phyloP scores from a whole-genome alignment of 2,113 vertebrate genomes.

The Callospermophilus lateralis region DNA sequence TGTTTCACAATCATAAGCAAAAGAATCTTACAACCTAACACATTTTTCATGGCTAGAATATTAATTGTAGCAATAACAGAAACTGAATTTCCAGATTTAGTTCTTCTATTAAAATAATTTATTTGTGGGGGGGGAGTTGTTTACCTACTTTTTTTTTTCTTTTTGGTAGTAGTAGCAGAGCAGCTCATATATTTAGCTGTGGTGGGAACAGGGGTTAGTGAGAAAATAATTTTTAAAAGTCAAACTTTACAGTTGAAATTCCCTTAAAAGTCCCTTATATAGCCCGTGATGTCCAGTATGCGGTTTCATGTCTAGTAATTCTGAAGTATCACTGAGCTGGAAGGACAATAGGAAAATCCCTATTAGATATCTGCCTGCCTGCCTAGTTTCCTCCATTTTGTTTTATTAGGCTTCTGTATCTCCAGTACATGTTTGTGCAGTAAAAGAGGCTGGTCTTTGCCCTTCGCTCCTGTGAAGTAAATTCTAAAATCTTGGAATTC shows the following conservation, averaged over 20 bases:
- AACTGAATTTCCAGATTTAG: slow-evolving; percentile 7
- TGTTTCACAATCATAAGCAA: slow-evolving; percentile 57
- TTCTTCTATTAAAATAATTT: slow-evolving; percentile 43
- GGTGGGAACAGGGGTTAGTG: neutral
- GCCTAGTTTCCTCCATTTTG: neutral
- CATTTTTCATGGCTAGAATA: neutral
- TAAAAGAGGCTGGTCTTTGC: neutral
- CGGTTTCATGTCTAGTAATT: neutral
- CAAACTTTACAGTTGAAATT: neutral
- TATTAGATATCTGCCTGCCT: neutral
- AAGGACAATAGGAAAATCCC: slow-evolving; percentile 32
- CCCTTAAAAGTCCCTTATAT: neutral
- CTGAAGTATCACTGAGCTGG: neutral
- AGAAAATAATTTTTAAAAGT: slow-evolving; percentile 24
- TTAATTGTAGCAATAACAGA: neutral
- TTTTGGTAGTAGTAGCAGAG: neutral
- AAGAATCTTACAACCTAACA: neutral
- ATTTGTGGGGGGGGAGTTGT: neutral
- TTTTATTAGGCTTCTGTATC: neutral
- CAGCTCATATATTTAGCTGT: neutral
- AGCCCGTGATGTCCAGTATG: neutral
- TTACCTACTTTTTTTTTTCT: slow-evolving; percentile 41
- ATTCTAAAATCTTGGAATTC: slow-evolving; percentile 7
- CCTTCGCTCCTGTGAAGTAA: neutral
- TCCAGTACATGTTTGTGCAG: neutral